Conservation (phyloP, 2,797 vertebrate genomes). For the Streptopelia turtur region DNA sequence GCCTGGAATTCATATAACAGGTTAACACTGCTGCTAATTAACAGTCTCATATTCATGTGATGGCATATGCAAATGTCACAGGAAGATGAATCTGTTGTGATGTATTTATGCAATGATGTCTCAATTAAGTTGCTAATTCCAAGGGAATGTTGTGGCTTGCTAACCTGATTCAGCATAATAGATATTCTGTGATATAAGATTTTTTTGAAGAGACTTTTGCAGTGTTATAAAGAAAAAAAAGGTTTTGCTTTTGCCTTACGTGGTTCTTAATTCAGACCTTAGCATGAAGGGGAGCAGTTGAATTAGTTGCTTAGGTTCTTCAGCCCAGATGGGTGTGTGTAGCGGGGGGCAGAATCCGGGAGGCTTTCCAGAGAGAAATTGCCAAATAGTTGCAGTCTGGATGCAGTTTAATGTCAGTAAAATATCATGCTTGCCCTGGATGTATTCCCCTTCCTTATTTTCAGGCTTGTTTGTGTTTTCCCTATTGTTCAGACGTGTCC, state of each 20-base stretch:
- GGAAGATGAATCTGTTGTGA: neutral
- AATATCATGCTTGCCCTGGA: slow-evolving; percentile 30
- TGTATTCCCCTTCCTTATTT: slow-evolving; percentile 14
- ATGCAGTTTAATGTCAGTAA: slow-evolving; percentile 45
- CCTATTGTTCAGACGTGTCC: slow-evolving; percentile 20
- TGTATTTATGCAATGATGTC: neutral
- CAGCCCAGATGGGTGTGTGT: slow-evolving; percentile 1
- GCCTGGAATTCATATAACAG: neutral
- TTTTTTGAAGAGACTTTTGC: neutral
- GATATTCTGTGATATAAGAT: neutral
- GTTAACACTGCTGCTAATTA: neutral
- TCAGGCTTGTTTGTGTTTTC: slow-evolving; percentile 21
- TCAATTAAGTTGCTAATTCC: neutral
- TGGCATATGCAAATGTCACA: neutral
- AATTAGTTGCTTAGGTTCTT: slow-evolving; percentile 41
- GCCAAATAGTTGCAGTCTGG: slow-evolving; percentile 50
- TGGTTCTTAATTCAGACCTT: neutral
- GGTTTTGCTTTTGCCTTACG: neutral
- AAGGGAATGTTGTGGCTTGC: neutral
- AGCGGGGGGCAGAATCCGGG: neutral
- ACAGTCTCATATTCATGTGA: neutral
- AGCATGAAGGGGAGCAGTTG: neutral
- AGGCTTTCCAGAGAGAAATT: slow-evolving; percentile 50
- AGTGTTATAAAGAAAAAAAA: neutral
- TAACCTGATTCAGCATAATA: neutral